These are phyloP conservation scores for Drosophila nikananu DNA, from an alignment of 1,140 invertebrate genomes.

Conservation along the genomic window DNA sequence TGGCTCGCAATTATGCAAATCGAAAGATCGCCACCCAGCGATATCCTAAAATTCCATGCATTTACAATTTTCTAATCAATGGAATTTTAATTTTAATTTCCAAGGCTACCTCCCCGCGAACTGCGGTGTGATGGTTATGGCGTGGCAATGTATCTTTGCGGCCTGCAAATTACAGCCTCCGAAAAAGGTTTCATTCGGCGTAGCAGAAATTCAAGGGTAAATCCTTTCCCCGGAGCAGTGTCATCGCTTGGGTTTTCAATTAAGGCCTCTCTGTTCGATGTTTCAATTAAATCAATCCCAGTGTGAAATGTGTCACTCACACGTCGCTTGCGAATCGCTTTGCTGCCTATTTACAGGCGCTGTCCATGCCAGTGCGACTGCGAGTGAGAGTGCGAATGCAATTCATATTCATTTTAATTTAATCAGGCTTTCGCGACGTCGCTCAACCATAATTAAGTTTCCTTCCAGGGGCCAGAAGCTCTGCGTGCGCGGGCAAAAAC, in stretches of 20 bases:
- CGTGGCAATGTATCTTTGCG: conserved; percentile 25
- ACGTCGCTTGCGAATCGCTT: conserved; percentile 16
- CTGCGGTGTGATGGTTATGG: not conserved
- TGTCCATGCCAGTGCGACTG: not conserved
- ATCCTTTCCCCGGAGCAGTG: not conserved
- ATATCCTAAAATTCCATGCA: conserved; percentile 82
- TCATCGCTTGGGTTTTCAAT: conserved; percentile 21
- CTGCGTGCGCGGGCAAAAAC: conserved; percentile 5
- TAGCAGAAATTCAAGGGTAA: not conserved
- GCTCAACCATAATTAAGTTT: conserved; percentile 71
- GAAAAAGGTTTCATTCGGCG: conserved; percentile 5
- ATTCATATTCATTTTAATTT: conserved; percentile 61
- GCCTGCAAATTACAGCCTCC: conserved; percentile 9
- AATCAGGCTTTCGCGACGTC: conserved; percentile 49
- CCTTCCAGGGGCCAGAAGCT: conserved; percentile 29
- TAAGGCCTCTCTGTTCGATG: conserved; percentile 28
- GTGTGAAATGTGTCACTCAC: conserved; percentile 60
- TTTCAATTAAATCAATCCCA: conserved; percentile 61
- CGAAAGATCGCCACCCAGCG: conserved; percentile 73
- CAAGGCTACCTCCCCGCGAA: conserved; percentile 11
- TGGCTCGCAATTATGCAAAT: conserved; percentile 81
- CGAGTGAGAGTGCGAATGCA: conserved; percentile 4
- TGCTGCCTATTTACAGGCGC: conserved; percentile 54
- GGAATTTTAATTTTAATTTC: conserved; percentile 84
- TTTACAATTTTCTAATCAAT: conserved; percentile 85